Conservation (phyloP, 2,113 vertebrate genomes). For the Eira barbara region DNA sequence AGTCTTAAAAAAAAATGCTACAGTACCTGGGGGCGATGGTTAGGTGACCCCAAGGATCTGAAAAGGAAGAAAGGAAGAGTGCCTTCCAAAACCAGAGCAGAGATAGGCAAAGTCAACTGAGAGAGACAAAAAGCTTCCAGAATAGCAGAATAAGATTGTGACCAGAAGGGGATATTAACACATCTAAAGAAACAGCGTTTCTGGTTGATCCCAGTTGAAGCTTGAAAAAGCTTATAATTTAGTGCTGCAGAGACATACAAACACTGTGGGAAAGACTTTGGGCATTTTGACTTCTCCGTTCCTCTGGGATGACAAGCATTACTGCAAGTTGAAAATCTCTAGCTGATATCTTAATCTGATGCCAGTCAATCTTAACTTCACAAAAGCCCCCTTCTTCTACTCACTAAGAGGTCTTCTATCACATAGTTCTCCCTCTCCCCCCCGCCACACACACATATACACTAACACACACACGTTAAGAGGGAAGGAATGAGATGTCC, state of each 20-base stretch:
- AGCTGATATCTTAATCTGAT: background rate
- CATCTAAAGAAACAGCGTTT: background rate
- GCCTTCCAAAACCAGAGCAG: background rate
- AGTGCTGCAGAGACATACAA: background rate
- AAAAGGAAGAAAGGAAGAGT: background rate
- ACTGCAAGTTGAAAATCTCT: background rate
- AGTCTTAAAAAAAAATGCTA: background rate
- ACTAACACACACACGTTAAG: no score
- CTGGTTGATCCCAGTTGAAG: background rate
- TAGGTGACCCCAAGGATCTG: background rate
- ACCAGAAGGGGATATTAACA: background rate
- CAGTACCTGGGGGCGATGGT: no score
- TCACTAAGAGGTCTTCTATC: background rate
- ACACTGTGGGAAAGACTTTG: background rate
- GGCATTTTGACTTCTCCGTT: background rate
- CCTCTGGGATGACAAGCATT: background rate
- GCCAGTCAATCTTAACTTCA: background rate
- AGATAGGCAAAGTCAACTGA: background rate
- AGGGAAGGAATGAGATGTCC: background rate
- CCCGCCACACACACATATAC: no score
- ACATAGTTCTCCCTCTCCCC: background rate
- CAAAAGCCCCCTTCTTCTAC: background rate
- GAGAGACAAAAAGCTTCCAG: background rate
- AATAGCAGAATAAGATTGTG: background rate
- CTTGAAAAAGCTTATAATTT: background rate